A percentile compares a stretch with the other conserved stretches of the same genome.
phyloP scores from a whole-genome alignment of 2,113 vertebrate species.

The Tichodroma muraria region DNA sequence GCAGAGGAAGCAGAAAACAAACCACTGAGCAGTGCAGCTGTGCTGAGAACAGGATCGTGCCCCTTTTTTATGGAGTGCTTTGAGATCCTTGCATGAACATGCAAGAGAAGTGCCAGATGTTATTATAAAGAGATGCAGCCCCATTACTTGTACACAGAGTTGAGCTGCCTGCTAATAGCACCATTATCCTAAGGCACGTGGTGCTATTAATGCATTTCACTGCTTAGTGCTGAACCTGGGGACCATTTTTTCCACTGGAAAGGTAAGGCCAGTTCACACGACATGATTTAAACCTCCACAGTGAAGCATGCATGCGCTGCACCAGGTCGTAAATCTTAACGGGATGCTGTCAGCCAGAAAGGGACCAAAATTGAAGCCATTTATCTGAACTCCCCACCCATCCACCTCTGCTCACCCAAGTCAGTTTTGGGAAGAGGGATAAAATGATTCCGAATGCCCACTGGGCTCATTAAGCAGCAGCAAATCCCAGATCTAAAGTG shows the following conservation, averaged over 20 bases:
- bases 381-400: constrained; percentile 60
- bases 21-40: background rate
- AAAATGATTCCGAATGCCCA: constrained; percentile 10
- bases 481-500: background rate
- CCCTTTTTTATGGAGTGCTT: background rate
- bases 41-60: background rate
- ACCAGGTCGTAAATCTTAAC: constrained; percentile 58
- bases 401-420: constrained; percentile 2
- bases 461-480: constrained; percentile 25
- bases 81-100: background rate
- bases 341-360: constrained; percentile 54
- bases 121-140: constrained; percentile 39
- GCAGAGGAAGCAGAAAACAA: background rate
- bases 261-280: constrained; percentile 51
- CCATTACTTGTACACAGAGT: constrained; percentile 17
- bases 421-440: constrained; percentile 47
- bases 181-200: constrained; percentile 54
- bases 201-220: constrained; percentile 50
- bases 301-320: constrained; percentile 26
- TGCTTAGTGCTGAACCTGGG: constrained; percentile 46
- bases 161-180: constrained; percentile 48
- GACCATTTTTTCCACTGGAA: constrained; percentile 64
- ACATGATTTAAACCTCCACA: constrained; percentile 62
- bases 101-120: background rate
- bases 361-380: constrained; percentile 64